These are phyloP conservation scores for Labia minor DNA, from an alignment of 2,888 invertebrate genomes.

Conservation along the genomic window DNA sequence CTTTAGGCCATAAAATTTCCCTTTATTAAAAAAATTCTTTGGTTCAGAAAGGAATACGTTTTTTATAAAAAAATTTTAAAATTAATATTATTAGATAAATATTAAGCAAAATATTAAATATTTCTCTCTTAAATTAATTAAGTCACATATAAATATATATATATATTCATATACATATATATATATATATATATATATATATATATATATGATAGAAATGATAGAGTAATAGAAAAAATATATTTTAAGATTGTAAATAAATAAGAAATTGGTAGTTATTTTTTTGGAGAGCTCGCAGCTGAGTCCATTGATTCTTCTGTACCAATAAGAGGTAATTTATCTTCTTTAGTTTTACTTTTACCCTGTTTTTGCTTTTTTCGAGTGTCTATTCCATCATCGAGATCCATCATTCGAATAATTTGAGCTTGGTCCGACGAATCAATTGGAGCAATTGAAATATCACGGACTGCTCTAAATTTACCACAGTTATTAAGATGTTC, in stretches of 20 bases:
- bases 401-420: slow-evolving; percentile 50
- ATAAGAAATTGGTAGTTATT: neutral
- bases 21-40: neutral
- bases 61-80: neutral
- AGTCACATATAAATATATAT: neutral
- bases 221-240: neutral
- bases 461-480: slow-evolving; percentile 75
- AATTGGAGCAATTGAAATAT: slow-evolving; percentile 69
- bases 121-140: neutral
- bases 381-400: slow-evolving; percentile 44
- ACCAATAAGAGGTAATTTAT: slow-evolving; percentile 25
- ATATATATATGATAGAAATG: neutral
- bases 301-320: slow-evolving; percentile 24
- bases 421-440: slow-evolving; percentile 58
- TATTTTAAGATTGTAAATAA: neutral
- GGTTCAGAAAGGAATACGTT: neutral
- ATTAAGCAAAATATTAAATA: neutral
- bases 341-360: slow-evolving; percentile 33
- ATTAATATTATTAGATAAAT: neutral
- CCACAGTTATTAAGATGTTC: slow-evolving; percentile 85
- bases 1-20: neutral
- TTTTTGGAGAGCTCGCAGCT: slow-evolving; percentile 15
- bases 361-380: slow-evolving; percentile 39
- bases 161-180: neutral
- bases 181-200: neutral